Base-by-base conservation (phyloP, 2,797 vertebrate species). In the Sebastes elongatus region DNA sequence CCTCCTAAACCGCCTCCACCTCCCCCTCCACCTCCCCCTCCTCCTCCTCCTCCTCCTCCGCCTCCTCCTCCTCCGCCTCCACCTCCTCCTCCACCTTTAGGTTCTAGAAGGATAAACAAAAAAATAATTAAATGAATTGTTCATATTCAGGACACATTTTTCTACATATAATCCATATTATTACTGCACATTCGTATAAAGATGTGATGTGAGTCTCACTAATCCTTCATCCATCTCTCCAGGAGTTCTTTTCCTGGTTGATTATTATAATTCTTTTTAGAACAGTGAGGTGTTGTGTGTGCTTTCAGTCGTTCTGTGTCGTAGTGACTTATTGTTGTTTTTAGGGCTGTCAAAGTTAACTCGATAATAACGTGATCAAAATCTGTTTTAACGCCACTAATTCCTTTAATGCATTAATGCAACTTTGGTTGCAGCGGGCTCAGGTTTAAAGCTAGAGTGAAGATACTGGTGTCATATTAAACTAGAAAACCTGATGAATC, bases 1-100 rank as follows among this genome's bases (percentile, higher is more conserved):
- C 98, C 98, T 83, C 98, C 98, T 79, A 99, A 94, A 61, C 97
- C 92, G 0, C 96, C 94, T 0, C 95, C 92, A 0, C 93, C 94
- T 0, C 93, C 92, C 0, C 93, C 93, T 0, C 27, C 28, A 6
- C 98, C 98, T 83, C 98, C 98, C 76, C 27, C 27, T 1, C 27
- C 27, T 0, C 94, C 95, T 3, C 32, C 95, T 0, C 95, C 88
- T 0, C 93, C 90, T 0, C 96, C 95, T 1, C 95, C 38, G 0
- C 38, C 38, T 1, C 38, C 13, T 0, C 38, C 33, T 0, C 33
- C 92, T 0, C 96, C 94, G 0, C 95, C 92, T 0, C 92, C 95
- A 0, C 95, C 94, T 0, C 95, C 87, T 0, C 88, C 91, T 2
- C 92, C 94, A 86, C 96, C 96, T 96, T 97, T 99, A 25, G 98